These are phyloP conservation scores for Sebastes oblongus DNA, from an alignment of 2,797 vertebrate species.

Conservation along the genomic window DNA sequence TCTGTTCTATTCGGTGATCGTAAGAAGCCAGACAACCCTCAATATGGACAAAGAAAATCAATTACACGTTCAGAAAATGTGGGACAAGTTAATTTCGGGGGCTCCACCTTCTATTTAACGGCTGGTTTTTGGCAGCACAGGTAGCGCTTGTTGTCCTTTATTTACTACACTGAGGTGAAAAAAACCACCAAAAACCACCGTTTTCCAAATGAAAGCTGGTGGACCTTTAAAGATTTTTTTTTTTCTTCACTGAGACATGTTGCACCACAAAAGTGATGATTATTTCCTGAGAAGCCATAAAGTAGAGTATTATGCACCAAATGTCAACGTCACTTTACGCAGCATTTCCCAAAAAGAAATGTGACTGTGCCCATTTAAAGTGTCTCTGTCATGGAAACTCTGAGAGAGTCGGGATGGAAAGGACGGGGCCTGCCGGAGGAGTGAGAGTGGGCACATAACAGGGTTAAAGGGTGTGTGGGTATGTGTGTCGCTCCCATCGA, in stretches of 20 bases:
- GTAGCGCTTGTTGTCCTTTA: neutral
- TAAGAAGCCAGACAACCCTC: neutral
- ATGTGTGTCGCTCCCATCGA: constrained; percentile 55
- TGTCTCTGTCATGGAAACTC: constrained; percentile 75
- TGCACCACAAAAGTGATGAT: constrained; percentile 22
- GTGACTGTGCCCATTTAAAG: constrained; percentile 59
- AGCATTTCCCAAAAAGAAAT: constrained; percentile 33
- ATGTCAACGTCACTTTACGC: constrained; percentile 48
- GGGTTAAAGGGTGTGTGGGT: constrained; percentile 63
- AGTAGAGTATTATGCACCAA: constrained; percentile 38
- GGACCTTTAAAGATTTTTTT: constrained; percentile 6
- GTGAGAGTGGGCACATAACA: constrained; percentile 55
- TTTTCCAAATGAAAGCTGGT: constrained; percentile 30
- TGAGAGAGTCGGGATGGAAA: constrained; percentile 62
- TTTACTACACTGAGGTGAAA: neutral
- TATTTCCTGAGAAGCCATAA: constrained; percentile 33
- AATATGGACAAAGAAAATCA: neutral
- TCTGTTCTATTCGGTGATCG: neutral
- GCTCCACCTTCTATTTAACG: neutral
- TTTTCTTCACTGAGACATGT: neutral
- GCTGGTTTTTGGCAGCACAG: neutral
- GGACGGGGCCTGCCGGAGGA: constrained; percentile 45
- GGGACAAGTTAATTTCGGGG: too few species aligned
- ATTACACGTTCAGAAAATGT: neutral
- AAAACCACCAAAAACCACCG: neutral